These are phyloP conservation scores for Mythimna impura DNA, from an alignment of 2,888 invertebrate genomes.

Conservation along the genomic window DNA sequence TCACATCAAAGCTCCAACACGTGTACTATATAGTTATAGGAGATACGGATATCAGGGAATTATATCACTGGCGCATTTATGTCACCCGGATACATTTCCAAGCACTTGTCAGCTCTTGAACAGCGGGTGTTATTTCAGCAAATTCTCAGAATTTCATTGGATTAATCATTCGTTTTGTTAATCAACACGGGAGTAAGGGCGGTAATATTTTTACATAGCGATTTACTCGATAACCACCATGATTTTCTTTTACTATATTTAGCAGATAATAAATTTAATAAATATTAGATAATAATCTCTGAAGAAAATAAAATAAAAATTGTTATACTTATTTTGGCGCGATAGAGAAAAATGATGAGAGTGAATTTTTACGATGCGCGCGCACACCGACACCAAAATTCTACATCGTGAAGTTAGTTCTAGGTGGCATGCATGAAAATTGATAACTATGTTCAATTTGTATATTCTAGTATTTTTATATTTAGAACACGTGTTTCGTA, in stretches of 20 bases:
- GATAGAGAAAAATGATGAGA: too few species aligned
- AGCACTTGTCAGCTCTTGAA: constrained; percentile 7
- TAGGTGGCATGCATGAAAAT: too few species aligned
- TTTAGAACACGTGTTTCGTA: too few species aligned
- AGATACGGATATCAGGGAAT: constrained; percentile 16
- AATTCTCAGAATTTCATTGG: neutral
- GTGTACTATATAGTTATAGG: neutral
- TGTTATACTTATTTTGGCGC: too few species aligned
- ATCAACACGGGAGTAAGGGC: neutral
- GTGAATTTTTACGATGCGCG: too few species aligned
- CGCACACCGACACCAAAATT: too few species aligned
- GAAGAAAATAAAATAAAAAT: neutral
- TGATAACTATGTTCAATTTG: too few species aligned
- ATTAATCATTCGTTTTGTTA: constrained; percentile 2
- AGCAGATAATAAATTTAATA: too few species aligned
- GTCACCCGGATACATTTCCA: constrained; percentile 14
- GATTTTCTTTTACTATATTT: neutral
- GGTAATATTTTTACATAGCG: neutral
- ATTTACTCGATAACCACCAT: neutral
- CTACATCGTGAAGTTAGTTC: too few species aligned
- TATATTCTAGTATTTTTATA: too few species aligned
- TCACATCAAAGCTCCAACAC: constrained; percentile 14
- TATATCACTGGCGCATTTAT: constrained; percentile 27
- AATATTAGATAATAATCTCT: neutral
- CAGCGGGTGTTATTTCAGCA: neutral